Conservation (phyloP, 2,888 invertebrate genomes). For the Ypsolopha sequella region DNA sequence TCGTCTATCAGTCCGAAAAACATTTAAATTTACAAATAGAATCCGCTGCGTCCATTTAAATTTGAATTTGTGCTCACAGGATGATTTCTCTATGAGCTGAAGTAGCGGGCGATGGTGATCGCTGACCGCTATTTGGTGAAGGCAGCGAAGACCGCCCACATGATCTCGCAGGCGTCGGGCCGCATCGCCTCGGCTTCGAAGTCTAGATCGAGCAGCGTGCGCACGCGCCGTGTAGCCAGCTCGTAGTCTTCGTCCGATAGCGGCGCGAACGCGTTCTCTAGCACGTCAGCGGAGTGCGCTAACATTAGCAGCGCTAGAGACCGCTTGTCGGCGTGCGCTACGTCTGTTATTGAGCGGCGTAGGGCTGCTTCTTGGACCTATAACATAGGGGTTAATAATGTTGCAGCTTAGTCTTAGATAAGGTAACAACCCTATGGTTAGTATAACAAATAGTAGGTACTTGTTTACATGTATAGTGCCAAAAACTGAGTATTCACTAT, state of each 20-base stretch:
- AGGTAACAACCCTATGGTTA: too few relatives aligned
- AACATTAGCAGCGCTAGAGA: constrained; percentile 93
- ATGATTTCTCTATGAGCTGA: background rate
- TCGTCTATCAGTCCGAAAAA: background rate
- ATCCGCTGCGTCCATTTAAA: background rate
- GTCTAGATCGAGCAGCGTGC: constrained; percentile 95
- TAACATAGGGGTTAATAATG: background rate
- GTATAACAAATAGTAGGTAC: too few relatives aligned
- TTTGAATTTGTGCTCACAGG: background rate
- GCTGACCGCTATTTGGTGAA: constrained; percentile 89
- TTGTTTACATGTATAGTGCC: too few relatives aligned
- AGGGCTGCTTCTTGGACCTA: constrained; percentile 98
- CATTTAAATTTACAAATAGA: background rate
- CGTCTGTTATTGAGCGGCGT: constrained; percentile 96
- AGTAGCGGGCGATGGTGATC: background rate
- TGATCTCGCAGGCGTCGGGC: constrained; percentile 90
- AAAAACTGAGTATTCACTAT: too few relatives aligned
- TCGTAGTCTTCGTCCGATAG: constrained; percentile 98
- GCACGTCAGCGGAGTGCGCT: constrained; percentile 97
- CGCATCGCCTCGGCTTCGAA: constrained; percentile 96
- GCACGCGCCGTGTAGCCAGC: constrained; percentile 96
- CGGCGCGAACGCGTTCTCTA: constrained; percentile 99
- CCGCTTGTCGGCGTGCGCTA: constrained; percentile 96
- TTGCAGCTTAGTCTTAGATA: too few relatives aligned
- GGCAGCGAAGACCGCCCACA: constrained; percentile 99